Conservation (phyloP, 2,888 invertebrate species). For the Oeneis ivallda region DNA sequence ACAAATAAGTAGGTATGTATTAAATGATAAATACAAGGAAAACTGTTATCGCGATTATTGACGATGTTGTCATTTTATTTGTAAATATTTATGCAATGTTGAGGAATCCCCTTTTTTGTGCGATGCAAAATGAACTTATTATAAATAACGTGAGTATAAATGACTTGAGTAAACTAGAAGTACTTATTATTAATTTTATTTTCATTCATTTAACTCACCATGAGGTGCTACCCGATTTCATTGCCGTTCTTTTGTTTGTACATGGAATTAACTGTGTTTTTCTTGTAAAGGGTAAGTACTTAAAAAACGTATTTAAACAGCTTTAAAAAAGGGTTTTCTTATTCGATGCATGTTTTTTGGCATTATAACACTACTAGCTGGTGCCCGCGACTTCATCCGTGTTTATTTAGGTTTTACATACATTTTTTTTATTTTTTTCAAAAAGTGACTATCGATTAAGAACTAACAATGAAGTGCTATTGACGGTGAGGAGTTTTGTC, state of each 20-base stretch:
- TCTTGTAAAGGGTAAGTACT: neutral
- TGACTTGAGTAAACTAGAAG: neutral
- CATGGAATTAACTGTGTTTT: neutral
- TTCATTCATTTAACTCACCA: neutral
- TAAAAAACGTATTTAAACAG: neutral
- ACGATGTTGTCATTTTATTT: neutral
- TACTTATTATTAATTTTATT: neutral
- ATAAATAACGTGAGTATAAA: neutral
- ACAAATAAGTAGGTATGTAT: neutral
- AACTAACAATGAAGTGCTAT: too few relatives aligned
- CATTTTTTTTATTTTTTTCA: too few relatives aligned
- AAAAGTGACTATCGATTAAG: too few relatives aligned
- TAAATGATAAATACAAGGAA: neutral
- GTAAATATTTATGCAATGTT: neutral
- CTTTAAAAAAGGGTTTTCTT: neutral
- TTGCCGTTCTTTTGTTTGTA: neutral
- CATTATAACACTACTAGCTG: too few relatives aligned
- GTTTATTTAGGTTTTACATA: too few relatives aligned
- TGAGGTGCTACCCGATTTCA: neutral
- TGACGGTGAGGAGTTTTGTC: too few relatives aligned
- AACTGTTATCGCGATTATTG: neutral
- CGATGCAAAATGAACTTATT: neutral
- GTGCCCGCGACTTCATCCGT: too few relatives aligned
- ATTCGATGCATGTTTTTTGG: too few relatives aligned
- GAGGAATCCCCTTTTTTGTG: conserved; percentile 3